A percentile compares a stretch with the other conserved stretches of the same genome.
These are phyloP conservation scores for Scolopax rusticola DNA, from an alignment of 2,797 vertebrate genomes.

Conservation along the genomic window DNA sequence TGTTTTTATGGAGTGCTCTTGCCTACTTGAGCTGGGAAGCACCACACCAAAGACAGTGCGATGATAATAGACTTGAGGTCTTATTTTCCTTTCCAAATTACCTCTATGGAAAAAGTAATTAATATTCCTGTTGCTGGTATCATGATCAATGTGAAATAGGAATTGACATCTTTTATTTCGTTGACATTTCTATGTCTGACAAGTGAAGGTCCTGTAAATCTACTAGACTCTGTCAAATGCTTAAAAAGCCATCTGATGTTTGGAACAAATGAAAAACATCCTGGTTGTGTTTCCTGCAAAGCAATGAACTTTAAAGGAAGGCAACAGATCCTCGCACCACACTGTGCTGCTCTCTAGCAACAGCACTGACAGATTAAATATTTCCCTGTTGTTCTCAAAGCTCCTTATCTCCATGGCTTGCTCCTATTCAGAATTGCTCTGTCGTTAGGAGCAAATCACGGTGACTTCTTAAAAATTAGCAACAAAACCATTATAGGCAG, in stretches of 20 bases:
- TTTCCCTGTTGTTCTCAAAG: background rate
- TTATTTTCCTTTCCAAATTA: background rate
- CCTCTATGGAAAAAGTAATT: background rate
- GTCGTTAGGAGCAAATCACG: background rate
- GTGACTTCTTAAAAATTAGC: background rate
- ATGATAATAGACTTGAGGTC: background rate
- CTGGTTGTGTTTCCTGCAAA: background rate
- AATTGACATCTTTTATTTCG: background rate
- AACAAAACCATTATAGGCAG: background rate
- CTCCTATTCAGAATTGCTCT: background rate
- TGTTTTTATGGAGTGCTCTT: background rate
- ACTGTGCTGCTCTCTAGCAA: background rate
- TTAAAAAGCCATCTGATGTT: conserved; percentile 14
- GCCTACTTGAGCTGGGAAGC: background rate
- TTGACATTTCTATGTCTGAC: background rate
- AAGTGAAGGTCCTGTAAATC: background rate
- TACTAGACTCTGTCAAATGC: background rate
- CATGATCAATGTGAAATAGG: background rate
- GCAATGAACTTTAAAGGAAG: background rate
- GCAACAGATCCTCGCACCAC: background rate
- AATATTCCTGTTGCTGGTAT: background rate
- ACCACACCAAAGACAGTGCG: background rate
- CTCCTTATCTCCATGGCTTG: background rate
- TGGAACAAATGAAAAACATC: conserved; percentile 13
- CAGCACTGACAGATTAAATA: background rate